Conservation (phyloP, 2,797 vertebrate genomes). For the Zalophus californianus region DNA sequence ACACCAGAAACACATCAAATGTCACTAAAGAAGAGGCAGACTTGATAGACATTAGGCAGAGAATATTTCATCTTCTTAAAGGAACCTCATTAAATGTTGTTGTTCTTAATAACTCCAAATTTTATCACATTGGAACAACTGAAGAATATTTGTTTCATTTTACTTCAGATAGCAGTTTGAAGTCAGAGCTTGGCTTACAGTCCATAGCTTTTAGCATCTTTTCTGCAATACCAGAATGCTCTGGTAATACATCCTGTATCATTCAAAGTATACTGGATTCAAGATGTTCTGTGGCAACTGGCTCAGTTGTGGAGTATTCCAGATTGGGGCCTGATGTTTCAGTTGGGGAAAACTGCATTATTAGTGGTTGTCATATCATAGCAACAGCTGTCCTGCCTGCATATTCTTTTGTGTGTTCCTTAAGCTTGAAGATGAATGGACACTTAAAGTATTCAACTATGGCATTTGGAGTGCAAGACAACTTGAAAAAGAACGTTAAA, state of each 20-base stretch:
- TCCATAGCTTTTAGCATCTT: conserved; percentile 90
- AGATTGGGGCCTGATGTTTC: conserved; percentile 90
- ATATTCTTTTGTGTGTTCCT: conserved; percentile 91
- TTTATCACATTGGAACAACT: conserved; percentile 96
- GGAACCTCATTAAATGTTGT: conserved; percentile 93
- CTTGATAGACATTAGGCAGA: conserved; percentile 89
- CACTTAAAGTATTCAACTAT: conserved; percentile 89
- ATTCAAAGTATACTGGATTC: conserved; percentile 92
- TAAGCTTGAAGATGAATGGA: conserved; percentile 88
- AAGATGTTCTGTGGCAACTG: conserved; percentile 86
- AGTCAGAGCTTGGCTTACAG: conserved; percentile 90
- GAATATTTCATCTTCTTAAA: conserved; percentile 91
- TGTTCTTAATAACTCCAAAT: conserved; percentile 95
- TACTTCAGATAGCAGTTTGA: conserved; percentile 88
- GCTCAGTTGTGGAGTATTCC: conserved; percentile 93
- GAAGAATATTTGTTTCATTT: conserved; percentile 95
- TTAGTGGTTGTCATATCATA: conserved; percentile 91
- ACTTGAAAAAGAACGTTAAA: conserved; percentile 90
- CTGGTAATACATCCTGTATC: conserved; percentile 85
- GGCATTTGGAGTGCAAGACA: conserved; percentile 90
- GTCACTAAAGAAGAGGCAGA: conserved; percentile 86
- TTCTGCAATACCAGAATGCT: not conserved
- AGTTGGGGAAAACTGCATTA: conserved; percentile 89
- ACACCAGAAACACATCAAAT: conserved; percentile 88
- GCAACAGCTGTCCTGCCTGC: conserved; percentile 87